Percentiles rank a stretch among this genome's conserved stretches.
Conservation (phyloP, 2,113 vertebrate species). For the Amphilophus citrinellus region DNA sequence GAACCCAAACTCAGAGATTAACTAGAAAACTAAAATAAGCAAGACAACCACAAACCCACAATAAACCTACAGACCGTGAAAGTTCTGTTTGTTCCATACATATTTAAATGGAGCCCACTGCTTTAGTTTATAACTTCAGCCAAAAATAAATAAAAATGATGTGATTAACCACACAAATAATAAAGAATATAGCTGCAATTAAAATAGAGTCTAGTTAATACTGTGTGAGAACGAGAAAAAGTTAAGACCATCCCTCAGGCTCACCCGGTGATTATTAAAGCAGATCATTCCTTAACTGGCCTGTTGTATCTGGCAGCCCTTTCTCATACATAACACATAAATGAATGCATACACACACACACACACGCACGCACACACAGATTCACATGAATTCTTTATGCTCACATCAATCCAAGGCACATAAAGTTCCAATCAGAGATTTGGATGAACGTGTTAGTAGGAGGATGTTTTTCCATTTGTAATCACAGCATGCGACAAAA, state of each 20-base stretch:
- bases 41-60: not conserved
- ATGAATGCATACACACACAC: not conserved
- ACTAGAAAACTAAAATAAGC: not conserved
- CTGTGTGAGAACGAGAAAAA: conserved; percentile 28
- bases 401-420: conserved; percentile 2
- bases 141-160: not conserved
- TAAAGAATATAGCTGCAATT: not conserved
- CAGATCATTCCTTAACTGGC: conserved; percentile 60
- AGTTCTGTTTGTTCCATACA: not conserved
- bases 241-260: conserved; percentile 44
- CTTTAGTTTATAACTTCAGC: not conserved
- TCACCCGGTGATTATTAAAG: conserved; percentile 59
- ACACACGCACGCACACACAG: not conserved
- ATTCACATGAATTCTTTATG: conserved; percentile 8
- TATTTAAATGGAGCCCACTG: not conserved
- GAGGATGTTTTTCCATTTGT: conserved; percentile 38
- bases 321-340: conserved; percentile 18
- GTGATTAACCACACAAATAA: no score
- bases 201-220: conserved; percentile 5
- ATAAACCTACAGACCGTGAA: not conserved
- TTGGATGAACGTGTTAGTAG: not conserved
- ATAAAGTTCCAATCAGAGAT: conserved; percentile 27
- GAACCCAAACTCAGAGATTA: conserved; percentile 1
- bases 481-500: conserved; percentile 6
- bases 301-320: conserved; percentile 57